These are phyloP conservation scores for Oeneis ivallda DNA, from an alignment of 2,888 invertebrate species.

Conservation along the genomic window DNA sequence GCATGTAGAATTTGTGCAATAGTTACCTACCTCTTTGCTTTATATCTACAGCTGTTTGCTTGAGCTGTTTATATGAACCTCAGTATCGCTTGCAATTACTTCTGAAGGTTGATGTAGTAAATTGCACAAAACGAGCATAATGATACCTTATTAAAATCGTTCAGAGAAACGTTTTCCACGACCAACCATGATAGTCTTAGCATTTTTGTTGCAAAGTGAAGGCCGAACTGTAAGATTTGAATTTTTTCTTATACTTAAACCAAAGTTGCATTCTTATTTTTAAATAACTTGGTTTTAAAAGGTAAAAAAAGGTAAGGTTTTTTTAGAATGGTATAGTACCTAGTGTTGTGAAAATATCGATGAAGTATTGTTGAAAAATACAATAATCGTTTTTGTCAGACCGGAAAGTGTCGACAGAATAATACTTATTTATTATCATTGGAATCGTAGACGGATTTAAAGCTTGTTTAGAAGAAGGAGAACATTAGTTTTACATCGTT, in stretches of 20 bases:
- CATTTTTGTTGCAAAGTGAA: constrained; percentile 30
- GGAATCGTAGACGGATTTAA: not conserved
- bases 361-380: not conserved
- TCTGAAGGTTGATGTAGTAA: constrained; percentile 35
- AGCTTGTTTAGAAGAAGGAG: not conserved
- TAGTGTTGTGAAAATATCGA: not conserved
- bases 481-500: not conserved
- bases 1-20: too few species aligned
- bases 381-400: not conserved
- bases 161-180: constrained; percentile 31
- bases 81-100: constrained; percentile 33
- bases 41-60: not conserved
- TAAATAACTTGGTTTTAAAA: too few species aligned
- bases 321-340: not conserved
- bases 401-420: not conserved
- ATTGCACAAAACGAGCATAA: constrained; percentile 32
- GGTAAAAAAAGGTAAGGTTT: too few species aligned
- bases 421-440: not conserved
- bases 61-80: constrained; percentile 17
- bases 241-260: not conserved
- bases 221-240: constrained; percentile 20
- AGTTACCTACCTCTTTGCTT: too few species aligned
- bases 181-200: constrained; percentile 16
- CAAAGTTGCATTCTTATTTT: constrained; percentile 8
- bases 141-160: constrained; percentile 31